Base-by-base conservation (phyloP, 92 coral and sea anemone genomes). In the Phenganax subtilis region DNA sequence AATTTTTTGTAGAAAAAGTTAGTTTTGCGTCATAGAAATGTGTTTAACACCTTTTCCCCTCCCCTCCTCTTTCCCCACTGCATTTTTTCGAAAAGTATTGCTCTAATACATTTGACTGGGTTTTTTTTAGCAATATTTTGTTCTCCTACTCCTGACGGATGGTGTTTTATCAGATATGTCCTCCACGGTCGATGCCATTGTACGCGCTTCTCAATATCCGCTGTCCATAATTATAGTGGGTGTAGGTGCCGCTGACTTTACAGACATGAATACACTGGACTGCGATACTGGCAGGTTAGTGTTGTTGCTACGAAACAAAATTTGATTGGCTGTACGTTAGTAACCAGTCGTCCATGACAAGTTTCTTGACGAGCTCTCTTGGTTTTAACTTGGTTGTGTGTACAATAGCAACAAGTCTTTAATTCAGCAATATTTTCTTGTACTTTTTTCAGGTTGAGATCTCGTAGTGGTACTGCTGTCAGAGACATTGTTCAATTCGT, bases 401-500 rank as follows among this genome's bases (percentile, higher is more conserved):
- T 25, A 61, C 8, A 61, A 14, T 2, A 61, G 8, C 15, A 17
- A 28, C 15, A 14, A 37, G 47, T 37, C 5, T 37, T 37, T 37
- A 37, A 28, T 64, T 44, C 37, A 11, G 11, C 6, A 64, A 64
- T 68, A 10, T n/a, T 8, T 31, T 29, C 12, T 27, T 61, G 20
- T 5, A 80, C 54, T 64, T 57, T 72, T 10, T 8, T 10, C 80
- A 94, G 99, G 55, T 77, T 96, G 53, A 86, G 92, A 47, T 88
- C 94, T 37, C 96, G 97, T 10, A 87, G 78, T 69, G 88, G 88
- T 61, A 75, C 77, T 3, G 99, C 99, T 0, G 96, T 89, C 51
- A 64, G 99, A 56, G 99, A 96, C 82, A 96, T 96, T 61, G 99
- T 96, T 1, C 99, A 96, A 88, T 96, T 96, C 85, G 98, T 94